Evolutionary conservation across 1,140 invertebrate genomes (phyloP).

Genomic region (Tyrophagus putrescentiae): DNA sequence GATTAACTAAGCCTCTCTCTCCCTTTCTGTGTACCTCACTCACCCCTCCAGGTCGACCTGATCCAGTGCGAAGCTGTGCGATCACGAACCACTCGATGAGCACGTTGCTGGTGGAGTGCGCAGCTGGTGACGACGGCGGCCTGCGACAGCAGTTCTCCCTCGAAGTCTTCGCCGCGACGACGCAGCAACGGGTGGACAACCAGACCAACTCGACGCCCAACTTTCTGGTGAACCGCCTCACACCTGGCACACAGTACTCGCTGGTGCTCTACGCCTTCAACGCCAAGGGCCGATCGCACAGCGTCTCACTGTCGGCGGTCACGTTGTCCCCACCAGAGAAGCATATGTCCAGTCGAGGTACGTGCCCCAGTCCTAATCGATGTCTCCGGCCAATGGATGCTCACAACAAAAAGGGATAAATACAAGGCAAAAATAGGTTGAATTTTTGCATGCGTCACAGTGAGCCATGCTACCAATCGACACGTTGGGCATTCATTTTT

Average conservation of each 20-base stretch:
- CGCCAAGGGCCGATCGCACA: constrained; percentile 45
- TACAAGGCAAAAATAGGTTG: background rate
- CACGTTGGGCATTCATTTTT: too few relatives aligned
- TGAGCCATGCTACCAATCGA: too few relatives aligned
- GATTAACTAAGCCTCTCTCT: background rate
- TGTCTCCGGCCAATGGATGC: background rate
- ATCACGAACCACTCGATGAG: constrained; percentile 28
- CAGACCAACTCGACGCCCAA: constrained; percentile 10
- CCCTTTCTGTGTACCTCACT: background rate
- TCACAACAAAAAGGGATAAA: background rate
- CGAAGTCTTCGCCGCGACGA: constrained; percentile 43
- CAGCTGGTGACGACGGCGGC: constrained; percentile 59
- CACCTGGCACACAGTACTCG: constrained; percentile 17
- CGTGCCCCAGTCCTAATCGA: background rate
- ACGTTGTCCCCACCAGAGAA: constrained; percentile 68
- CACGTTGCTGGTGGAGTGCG: constrained; percentile 51
- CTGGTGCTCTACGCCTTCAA: constrained; percentile 26
- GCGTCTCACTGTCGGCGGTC: constrained; percentile 63
- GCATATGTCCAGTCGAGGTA: constrained; percentile 11
- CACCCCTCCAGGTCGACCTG: constrained; percentile 27
- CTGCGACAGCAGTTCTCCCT: constrained; percentile 60
- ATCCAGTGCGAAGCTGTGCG: constrained; percentile 27
- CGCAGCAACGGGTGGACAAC: background rate
- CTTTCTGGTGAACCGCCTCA: constrained; percentile 17
- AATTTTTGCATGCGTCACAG: too few relatives aligned